These are phyloP conservation scores for Balearica regulorum DNA, from an alignment of 2,797 vertebrate genomes.

Conservation along the genomic window DNA sequence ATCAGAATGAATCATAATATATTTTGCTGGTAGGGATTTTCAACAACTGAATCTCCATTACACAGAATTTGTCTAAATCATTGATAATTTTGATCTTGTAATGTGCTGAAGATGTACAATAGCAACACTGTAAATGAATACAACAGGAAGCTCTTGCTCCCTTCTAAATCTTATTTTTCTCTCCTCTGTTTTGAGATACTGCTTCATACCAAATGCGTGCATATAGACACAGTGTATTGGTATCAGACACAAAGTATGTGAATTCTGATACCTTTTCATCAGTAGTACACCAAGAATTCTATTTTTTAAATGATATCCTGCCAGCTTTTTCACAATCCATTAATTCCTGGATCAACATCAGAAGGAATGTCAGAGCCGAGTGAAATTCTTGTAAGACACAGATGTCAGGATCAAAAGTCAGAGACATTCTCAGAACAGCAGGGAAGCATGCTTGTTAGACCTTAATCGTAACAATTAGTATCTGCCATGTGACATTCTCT, in stretches of 20 bases:
- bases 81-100: neutral
- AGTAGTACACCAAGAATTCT: conserved; percentile 77
- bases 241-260: conserved; percentile 72
- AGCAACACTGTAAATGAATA: neutral
- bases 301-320: conserved; percentile 89
- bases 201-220: neutral
- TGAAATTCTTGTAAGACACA: conserved; percentile 97
- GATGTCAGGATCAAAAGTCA: conserved; percentile 89
- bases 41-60: neutral
- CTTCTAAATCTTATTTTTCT: conserved; percentile 11
- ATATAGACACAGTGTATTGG: conserved; percentile 33
- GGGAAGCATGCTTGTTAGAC: conserved; percentile 83
- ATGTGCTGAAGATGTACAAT: neutral
- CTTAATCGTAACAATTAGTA: conserved; percentile 89
- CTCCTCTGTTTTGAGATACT: neutral
- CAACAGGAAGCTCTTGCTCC: neutral
- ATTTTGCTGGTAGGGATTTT: neutral
- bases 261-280: conserved; percentile 78
- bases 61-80: neutral
- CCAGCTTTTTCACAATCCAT: conserved; percentile 98
- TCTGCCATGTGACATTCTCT: conserved; percentile 81
- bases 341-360: conserved; percentile 99
- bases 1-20: neutral
- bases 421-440: conserved; percentile 82
- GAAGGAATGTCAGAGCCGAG: conserved; percentile 90